Conservation (phyloP, 2,797 vertebrate species). For the Rhinophrynus dorsalis region DNA sequence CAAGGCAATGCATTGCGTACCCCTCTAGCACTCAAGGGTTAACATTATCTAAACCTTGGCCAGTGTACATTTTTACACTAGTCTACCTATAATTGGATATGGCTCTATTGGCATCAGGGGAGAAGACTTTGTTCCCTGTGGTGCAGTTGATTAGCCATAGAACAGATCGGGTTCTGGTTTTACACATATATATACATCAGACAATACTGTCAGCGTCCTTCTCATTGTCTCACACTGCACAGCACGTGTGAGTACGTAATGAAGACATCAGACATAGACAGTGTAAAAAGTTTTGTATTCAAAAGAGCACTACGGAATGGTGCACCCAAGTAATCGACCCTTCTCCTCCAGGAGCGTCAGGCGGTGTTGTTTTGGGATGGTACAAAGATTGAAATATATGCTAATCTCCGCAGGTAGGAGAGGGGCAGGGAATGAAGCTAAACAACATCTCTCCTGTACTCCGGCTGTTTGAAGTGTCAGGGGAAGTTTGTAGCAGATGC, state of each 20-base stretch:
- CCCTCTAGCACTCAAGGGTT: too few relatives aligned
- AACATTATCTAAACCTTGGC: too few relatives aligned
- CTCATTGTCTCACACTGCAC: too few relatives aligned
- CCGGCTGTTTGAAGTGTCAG: conserved; percentile 36
- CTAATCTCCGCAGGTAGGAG: neutral
- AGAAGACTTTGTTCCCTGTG: too few relatives aligned
- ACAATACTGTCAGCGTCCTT: too few relatives aligned
- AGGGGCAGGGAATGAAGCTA: neutral
- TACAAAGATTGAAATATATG: neutral
- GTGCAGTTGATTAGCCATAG: too few relatives aligned
- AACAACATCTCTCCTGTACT: conserved; percentile 15
- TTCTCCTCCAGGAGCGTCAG: neutral
- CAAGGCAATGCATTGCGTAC: too few relatives aligned
- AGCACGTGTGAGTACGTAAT: neutral
- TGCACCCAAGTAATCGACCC: neutral
- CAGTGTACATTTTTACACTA: too few relatives aligned
- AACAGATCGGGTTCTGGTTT: too few relatives aligned
- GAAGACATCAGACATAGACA: neutral
- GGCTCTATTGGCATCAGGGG: too few relatives aligned
- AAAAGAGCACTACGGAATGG: neutral
- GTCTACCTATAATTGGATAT: too few relatives aligned
- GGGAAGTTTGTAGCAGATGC: conserved; percentile 42
- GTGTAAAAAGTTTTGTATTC: neutral
- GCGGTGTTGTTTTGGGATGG: neutral
- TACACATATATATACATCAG: too few relatives aligned